phyloP scores from a whole-genome alignment of 2,797 vertebrate genomes.

The Mormyrops attenuatus region DNA sequence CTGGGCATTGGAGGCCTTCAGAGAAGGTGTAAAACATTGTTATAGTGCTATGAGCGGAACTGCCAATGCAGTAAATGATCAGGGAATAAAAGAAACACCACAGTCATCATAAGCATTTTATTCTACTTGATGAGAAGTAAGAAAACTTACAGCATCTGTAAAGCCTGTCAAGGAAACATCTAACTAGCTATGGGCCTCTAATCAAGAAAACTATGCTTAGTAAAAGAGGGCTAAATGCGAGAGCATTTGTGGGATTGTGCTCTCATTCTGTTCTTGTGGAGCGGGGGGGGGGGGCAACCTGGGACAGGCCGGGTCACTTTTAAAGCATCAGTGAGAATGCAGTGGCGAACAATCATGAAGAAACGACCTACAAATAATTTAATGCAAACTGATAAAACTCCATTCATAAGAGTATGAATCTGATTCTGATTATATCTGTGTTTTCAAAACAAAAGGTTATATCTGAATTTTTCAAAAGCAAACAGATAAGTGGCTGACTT shows the following conservation, averaged over 20 bases:
- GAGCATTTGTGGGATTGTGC: neutral
- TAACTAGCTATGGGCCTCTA: neutral
- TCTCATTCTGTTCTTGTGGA: neutral
- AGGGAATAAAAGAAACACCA: neutral
- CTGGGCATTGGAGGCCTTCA: neutral
- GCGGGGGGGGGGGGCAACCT: neutral
- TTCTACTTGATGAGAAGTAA: neutral
- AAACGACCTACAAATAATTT: neutral
- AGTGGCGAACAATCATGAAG: neutral
- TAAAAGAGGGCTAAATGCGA: neutral
- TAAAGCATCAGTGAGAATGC: neutral
- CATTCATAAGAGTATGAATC: neutral
- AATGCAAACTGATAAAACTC: neutral
- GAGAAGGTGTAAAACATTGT: neutral
- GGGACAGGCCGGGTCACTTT: neutral
- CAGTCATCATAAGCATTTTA: neutral
- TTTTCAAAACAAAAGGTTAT: neutral
- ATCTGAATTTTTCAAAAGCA: neutral
- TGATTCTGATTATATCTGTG: neutral
- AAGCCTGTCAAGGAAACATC: neutral
- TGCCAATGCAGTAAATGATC: neutral
- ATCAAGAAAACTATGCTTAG: neutral
- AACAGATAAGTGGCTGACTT: neutral
- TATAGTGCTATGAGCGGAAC: neutral
- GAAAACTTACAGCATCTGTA: neutral